These are phyloP conservation scores for Sitobion miscanthi DNA, from an alignment of 1,140 invertebrate species.

Conservation along the genomic window DNA sequence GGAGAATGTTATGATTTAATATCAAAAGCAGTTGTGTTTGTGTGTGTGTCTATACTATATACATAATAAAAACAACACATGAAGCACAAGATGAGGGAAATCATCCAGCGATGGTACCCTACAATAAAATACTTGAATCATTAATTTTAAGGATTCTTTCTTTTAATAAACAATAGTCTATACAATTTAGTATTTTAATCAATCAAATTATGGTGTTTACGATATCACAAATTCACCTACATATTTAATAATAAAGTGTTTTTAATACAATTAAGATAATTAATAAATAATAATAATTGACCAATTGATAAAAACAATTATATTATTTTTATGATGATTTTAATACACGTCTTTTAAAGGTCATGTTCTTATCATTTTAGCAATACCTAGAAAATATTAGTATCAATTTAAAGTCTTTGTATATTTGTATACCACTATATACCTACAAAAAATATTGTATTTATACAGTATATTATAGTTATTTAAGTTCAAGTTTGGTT, in stretches of 20 bases:
- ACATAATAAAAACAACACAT: too few relatives aligned
- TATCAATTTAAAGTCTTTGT: background rate
- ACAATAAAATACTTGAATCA: too few relatives aligned
- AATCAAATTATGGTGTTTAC: background rate
- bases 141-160: too few relatives aligned
- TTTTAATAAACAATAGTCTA: background rate
- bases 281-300: constrained; percentile 15
- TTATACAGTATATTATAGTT: too few relatives aligned
- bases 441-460: background rate
- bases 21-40: background rate
- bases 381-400: background rate
- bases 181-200: background rate
- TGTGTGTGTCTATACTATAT: too few relatives aligned
- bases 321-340: background rate
- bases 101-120: too few relatives aligned
- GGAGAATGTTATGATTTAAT: background rate
- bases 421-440: background rate
- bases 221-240: background rate
- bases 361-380: background rate
- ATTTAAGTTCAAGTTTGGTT: too few relatives aligned
- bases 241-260: background rate
- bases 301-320: background rate
- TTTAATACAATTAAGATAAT: background rate
- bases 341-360: background rate
- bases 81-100: too few relatives aligned